Evolutionary conservation across 2,113 vertebrate species (phyloP), one percentile per base, ranked within the genome.

Genomic region (Astur gentilis): DNA sequence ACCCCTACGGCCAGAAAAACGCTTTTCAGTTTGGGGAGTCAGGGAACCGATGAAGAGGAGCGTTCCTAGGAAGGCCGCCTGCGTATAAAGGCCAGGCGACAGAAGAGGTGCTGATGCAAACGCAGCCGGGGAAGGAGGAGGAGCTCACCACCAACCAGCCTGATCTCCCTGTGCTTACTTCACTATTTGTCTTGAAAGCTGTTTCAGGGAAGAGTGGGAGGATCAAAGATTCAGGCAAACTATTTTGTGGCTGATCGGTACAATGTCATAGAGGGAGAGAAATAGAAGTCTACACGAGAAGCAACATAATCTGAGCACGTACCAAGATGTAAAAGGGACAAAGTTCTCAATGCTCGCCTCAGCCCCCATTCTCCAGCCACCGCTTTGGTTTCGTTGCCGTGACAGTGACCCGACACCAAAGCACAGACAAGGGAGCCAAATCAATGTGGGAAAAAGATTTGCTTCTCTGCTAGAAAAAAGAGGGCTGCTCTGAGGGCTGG

Each of bases 281-380:
- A 86, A 31, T 2, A 21, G 23, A 76, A 71, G 19, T 5, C 25
- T 29, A 4, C 9, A 22, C 49, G 20, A 76, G 19, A 57, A 57
- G 22, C 1, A 7, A 49, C 34, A 25, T 14, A 49, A 60, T 16
- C 27, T 36, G 65, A 67, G 40, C 22, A 16, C 2, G 1, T 52
- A 6, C 31, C 12, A 60, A 49, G 17, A 19, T 11, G 4, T 69
- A 18, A 22, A 69, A 58, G 19, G 54, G 36, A 38, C 13, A 31
- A 6, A 2, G 44, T 11, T 20, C 49, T 69, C 16, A 3, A 0
- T 4, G 14, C 34, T 57, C 2, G 1, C 18, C 21, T 77, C 15
- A 6, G 42, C 6, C 15, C 23, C 32, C 6, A 4, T 57, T 61
- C 40, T 32, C 47, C 45, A 83, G 42, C 15, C 40, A 32, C 16